A percentile compares a stretch with the other conserved stretches of the same genome.
Conservation (phyloP, 1,140 invertebrate species). For the Leptinotarsa defecta region DNA sequence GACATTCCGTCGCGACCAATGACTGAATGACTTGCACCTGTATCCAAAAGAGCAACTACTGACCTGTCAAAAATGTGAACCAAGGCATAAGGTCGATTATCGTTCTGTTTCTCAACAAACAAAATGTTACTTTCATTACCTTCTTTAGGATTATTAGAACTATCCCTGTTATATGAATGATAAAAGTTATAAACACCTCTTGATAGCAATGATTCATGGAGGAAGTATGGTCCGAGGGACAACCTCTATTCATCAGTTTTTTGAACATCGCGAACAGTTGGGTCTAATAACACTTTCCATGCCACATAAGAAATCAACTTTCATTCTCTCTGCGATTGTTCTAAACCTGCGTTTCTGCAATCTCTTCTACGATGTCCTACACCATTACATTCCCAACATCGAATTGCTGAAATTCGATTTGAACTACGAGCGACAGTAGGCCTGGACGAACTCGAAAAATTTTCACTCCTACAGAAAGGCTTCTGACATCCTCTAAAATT, state of each 20-base stretch:
- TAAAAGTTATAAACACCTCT: no score
- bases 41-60: conserved; percentile 25
- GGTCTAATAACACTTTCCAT: conserved; percentile 1
- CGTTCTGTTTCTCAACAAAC: no score
- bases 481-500: no score
- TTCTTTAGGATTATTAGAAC: no score
- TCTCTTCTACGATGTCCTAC: background rate
- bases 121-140: no score
- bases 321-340: background rate
- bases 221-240: no score
- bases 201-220: no score
- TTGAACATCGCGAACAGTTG: conserved; percentile 9
- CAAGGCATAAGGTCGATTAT: no score
- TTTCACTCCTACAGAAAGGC: no score
- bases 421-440: no score
- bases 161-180: no score
- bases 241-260: background rate
- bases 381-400: conserved; percentile 1
- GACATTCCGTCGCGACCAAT: conserved; percentile 16
- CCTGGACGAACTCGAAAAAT: no score
- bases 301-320: conserved; percentile 22
- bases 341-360: background rate
- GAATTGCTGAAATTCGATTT: background rate
- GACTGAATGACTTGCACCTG: conserved; percentile 15
- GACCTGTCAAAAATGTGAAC: background rate